Evolutionary conservation across 2,113 vertebrate species (phyloP).

Genomic region (Leptodactylus fuscus): DNA sequence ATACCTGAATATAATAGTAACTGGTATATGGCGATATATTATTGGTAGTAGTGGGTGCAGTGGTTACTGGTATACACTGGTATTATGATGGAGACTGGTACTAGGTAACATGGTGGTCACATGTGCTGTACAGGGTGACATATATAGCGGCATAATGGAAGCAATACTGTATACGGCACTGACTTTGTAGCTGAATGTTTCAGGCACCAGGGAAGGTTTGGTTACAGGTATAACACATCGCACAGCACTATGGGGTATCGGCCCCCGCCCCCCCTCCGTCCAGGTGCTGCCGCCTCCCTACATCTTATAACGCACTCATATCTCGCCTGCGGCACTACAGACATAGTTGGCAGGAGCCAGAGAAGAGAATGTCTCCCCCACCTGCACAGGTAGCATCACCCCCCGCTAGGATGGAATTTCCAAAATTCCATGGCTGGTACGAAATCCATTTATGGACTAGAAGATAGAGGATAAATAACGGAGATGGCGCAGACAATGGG

Average conservation of each 20-base stretch:
- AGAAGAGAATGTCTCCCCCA: not conserved
- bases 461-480: not conserved
- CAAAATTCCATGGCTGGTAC: not conserved
- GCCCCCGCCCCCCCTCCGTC: not conserved
- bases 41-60: not conserved
- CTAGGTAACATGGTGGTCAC: no score
- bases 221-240: not conserved
- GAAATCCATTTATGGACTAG: not conserved
- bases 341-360: constrained; percentile 2
- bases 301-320: not conserved
- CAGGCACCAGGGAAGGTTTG: not conserved
- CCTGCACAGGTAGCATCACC: not conserved
- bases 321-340: not conserved
- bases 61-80: not conserved
- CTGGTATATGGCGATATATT: not conserved
- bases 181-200: no score
- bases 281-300: not conserved
- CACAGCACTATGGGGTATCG: not conserved
- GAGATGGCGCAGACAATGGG: not conserved
- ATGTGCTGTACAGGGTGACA: no score
- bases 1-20: not conserved
- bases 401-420: constrained; percentile 1
- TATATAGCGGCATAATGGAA: not conserved
- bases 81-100: no score
- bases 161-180: not conserved